Percentiles rank a stretch among this genome's conserved stretches.
These are phyloP conservation scores for Rhamphomyia laevipes DNA, from an alignment of 2,888 invertebrate genomes.

Conservation along the genomic window DNA sequence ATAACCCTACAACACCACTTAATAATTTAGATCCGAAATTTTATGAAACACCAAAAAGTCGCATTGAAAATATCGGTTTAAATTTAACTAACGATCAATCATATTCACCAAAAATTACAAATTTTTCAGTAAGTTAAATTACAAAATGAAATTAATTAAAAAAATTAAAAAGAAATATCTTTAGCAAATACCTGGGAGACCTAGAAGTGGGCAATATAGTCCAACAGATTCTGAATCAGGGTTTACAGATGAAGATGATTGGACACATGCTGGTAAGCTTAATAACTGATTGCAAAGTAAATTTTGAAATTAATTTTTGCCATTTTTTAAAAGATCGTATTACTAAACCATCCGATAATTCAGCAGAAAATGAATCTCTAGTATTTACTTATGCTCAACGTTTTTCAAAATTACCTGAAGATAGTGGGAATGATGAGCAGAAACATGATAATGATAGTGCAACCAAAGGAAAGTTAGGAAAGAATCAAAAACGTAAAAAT, in stretches of 20 bases:
- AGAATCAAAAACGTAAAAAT: conserved; percentile 48
- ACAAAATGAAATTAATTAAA: not conserved
- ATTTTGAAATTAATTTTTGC: conserved; percentile 6
- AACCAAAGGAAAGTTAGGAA: conserved; percentile 21
- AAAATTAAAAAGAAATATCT: conserved; percentile 8
- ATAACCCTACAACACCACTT: conserved; percentile 30
- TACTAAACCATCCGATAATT: conserved; percentile 44
- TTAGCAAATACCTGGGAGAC: conserved; percentile 26
- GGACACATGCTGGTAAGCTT: not conserved
- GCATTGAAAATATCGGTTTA: conserved; percentile 35
- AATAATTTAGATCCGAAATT: conserved; percentile 43
- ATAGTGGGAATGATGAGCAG: conserved; percentile 15
- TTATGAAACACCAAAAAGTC: conserved; percentile 39
- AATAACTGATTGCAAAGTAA: conserved; percentile 8
- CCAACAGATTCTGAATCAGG: conserved; percentile 59
- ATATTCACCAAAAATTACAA: conserved; percentile 37
- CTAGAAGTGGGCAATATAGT: conserved; percentile 37
- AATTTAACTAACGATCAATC: conserved; percentile 38
- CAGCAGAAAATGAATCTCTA: conserved; percentile 44
- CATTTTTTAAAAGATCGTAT: conserved; percentile 30
- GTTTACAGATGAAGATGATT: conserved; percentile 59
- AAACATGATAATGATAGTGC: conserved; percentile 9
- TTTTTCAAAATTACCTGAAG: conserved; percentile 42
- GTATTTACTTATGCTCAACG: conserved; percentile 45
- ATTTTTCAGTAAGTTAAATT: conserved; percentile 18